Conservation (phyloP, 2,113 vertebrate species). For the Clarias magur region DNA sequence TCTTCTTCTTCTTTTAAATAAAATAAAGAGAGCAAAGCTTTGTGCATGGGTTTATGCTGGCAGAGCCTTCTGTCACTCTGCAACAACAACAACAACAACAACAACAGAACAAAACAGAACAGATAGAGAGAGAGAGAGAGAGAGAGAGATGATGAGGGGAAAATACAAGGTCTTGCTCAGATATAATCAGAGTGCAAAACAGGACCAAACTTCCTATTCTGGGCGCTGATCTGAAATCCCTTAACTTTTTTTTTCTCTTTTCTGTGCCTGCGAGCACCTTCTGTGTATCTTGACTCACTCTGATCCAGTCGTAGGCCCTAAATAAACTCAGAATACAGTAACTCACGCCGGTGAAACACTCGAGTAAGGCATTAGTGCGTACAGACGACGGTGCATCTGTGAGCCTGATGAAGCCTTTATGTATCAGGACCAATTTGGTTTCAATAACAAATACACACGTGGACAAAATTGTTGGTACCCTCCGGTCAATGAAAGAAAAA, state of each 20-base stretch:
- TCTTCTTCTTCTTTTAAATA: background rate
- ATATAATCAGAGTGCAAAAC: conserved; percentile 6
- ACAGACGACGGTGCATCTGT: background rate
- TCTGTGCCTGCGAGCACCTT: background rate
- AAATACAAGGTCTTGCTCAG: conserved; percentile 15
- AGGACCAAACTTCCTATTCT: background rate
- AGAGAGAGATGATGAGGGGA: conserved; percentile 17
- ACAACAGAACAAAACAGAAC: background rate
- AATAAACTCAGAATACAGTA: conserved; percentile 1
- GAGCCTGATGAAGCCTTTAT: background rate
- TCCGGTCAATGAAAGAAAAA: too few relatives aligned
- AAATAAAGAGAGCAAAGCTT: conserved; percentile 24
- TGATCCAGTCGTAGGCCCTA: background rate
- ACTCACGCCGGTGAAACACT: background rate
- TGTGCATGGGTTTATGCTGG: conserved; percentile 35
- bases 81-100: background rate
- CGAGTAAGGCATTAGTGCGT: background rate
- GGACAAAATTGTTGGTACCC: too few relatives aligned
- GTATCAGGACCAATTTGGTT: background rate
- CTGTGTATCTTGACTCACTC: background rate
- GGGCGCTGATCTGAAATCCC: conserved; percentile 11
- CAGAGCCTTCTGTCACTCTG: conserved; percentile 9
- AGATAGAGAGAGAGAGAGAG: background rate
- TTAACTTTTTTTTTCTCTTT: conserved; percentile 12
- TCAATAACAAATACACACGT: background rate